Base-by-base conservation (phyloP, 2,113 vertebrate species). In the Lampris megalopsis region DNA sequence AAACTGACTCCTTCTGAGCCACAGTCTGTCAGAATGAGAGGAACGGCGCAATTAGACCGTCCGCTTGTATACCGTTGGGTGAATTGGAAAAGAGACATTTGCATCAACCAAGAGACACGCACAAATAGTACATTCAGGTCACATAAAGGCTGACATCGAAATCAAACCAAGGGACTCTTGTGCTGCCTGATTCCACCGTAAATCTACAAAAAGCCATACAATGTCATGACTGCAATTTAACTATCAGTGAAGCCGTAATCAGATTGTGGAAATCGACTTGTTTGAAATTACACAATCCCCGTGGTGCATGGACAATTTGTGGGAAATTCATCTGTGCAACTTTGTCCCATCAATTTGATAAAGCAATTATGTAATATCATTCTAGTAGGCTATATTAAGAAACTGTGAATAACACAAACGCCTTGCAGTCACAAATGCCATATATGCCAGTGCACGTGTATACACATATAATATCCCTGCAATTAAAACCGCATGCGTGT, bases 391-490 rank as follows among this genome's bases (percentile, higher is more conserved):
- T 90, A 79, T 67, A 82, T 83, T 73, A 76, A 9, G 70, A 88
- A 86, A 78, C 74, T 77, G 78, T 61, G 59, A 57, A 75, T 78
- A 87, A 87, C 52, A 61, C 65, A 81, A 77, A 82, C 5, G 11
- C 57, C 83, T 79, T 1, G 5, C 58, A 66, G 77, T 42, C 72
- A 80, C 42, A 13, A 38, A 80, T 68, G 43, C 7, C 10, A 56
- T n/a, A 56, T 24, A n/a, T 56, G 53, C n/a, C 6, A 5, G 50
- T 6, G 53, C 64, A 54, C 42, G 38, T 63, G 66, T 37, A 54
- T 67, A 72, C 41, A 71, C 57, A 57, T 48, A 69, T 24, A 56
- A 40, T n/a, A 38, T 38, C 3, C 58, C 38, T 38, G 41, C 58
- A 40, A 8, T 9, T 8, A 60, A 7, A 60, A 8, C 5, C 58